Conservation (phyloP, 2,797 vertebrate species). For the Rhynchotus rufescens region DNA sequence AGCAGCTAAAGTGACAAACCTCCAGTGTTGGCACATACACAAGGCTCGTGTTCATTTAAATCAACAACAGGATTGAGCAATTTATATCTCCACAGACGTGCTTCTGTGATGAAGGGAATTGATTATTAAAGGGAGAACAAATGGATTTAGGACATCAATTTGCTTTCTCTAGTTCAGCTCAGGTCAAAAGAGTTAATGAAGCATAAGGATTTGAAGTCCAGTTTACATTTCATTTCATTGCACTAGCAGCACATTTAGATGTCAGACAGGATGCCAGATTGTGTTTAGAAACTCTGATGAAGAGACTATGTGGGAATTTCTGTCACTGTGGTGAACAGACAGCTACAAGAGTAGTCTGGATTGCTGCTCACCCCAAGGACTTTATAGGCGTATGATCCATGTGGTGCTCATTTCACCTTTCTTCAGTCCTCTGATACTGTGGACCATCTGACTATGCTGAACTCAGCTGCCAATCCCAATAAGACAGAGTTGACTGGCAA, state of each 20-base stretch:
- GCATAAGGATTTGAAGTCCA: not conserved
- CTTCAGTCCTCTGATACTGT: not conserved
- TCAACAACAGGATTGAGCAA: not conserved
- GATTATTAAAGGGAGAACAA: not conserved
- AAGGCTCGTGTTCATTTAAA: not conserved
- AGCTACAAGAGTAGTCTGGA: not conserved
- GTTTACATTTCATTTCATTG: not conserved
- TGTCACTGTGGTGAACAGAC: not conserved
- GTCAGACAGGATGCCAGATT: not conserved
- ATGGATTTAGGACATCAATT: not conserved
- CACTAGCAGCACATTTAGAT: not conserved
- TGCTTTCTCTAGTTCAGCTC: not conserved
- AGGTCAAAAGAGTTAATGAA: not conserved
- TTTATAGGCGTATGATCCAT: not conserved
- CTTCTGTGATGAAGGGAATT: not conserved
- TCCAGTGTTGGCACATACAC: not conserved
- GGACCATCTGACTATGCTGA: not conserved
- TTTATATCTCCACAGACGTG: not conserved
- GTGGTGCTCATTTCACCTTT: not conserved
- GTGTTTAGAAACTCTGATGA: not conserved
- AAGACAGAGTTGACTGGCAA: not conserved
- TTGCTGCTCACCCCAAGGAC: not conserved
- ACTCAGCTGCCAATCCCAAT: not conserved
- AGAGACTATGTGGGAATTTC: not conserved
- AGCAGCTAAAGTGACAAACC: not conserved